Evolutionary conservation across 1,140 invertebrate species (phyloP).

Genomic region (Leucophenga varia): DNA sequence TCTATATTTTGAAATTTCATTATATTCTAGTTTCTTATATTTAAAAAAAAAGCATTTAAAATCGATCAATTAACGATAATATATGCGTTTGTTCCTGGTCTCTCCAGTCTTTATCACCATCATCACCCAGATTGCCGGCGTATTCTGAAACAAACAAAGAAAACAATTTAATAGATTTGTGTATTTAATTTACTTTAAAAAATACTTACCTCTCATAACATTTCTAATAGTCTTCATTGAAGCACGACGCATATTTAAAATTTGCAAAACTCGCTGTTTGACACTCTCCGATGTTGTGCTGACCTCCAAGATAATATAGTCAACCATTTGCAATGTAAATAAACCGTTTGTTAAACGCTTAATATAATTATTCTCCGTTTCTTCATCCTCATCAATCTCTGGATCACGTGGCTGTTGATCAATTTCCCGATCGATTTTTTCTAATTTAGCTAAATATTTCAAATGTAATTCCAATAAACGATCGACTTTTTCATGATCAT

Average conservation of each 20-base stretch:
- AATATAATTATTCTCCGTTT: constrained; percentile 85
- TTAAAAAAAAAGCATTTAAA: too few relatives aligned
- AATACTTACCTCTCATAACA: constrained; percentile 84
- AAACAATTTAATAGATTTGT: neutral
- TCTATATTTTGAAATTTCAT: too few relatives aligned
- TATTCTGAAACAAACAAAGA: constrained; percentile 71
- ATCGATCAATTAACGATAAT: constrained; percentile 90
- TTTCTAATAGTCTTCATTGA: constrained; percentile 93
- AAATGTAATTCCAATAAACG: constrained; percentile 94
- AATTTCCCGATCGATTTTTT: constrained; percentile 79
- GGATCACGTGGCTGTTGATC: constrained; percentile 61
- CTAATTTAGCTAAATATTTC: constrained; percentile 94
- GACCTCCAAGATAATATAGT: constrained; percentile 93
- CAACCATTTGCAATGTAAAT: constrained; percentile 93
- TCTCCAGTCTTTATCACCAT: constrained; percentile 73
- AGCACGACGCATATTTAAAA: constrained; percentile 84
- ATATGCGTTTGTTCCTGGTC: constrained; percentile 90
- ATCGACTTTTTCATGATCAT: constrained; percentile 98
- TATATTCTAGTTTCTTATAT: too few relatives aligned
- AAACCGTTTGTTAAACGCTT: constrained; percentile 87
- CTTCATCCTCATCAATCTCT: constrained; percentile 66
- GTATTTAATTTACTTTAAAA: neutral
- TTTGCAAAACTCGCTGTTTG: constrained; percentile 86
- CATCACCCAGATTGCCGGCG: constrained; percentile 91
- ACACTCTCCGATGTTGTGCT: constrained; percentile 77